These are phyloP conservation scores for Trichopria drosophilae DNA, from an alignment of 2,888 invertebrate species.

Conservation along the genomic window DNA sequence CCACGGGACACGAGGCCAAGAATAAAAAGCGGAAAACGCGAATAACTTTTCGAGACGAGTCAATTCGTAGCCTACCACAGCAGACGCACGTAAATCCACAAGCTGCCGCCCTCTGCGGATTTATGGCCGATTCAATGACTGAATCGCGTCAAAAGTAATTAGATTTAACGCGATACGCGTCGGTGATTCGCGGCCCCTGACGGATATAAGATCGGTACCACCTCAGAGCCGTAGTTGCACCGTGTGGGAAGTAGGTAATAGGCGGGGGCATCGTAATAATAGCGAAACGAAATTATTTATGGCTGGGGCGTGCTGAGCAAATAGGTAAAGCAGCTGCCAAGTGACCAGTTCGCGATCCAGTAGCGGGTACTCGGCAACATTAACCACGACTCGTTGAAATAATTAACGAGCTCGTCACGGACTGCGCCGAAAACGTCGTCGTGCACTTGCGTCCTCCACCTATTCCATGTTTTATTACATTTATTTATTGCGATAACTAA, in stretches of 20 bases:
- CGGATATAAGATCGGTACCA: too few relatives aligned
- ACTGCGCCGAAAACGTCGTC: conserved; percentile 15
- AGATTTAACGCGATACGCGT: conserved; percentile 41
- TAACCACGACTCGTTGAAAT: conserved; percentile 55
- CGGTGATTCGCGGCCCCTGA: conserved; percentile 36
- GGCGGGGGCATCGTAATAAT: conserved; percentile 50
- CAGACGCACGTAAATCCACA: too few relatives aligned
- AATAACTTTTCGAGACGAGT: too few relatives aligned
- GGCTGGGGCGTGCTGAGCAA: conserved; percentile 52
- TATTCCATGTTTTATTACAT: too few relatives aligned
- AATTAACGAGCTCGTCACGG: conserved; percentile 54
- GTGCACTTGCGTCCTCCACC: not conserved
- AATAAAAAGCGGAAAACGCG: too few relatives aligned
- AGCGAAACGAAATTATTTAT: conserved; percentile 56
- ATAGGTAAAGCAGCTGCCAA: conserved; percentile 56
- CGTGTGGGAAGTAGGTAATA: conserved; percentile 42
- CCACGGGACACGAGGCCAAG: too few relatives aligned
- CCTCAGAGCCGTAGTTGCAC: conserved; percentile 29
- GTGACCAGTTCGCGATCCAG: conserved; percentile 50
- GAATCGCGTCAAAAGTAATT: conserved; percentile 41
- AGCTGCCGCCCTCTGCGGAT: conserved; percentile 18
- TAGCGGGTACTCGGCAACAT: conserved; percentile 45
- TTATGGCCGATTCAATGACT: conserved; percentile 19
- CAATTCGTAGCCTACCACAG: too few relatives aligned
- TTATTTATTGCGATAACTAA: too few relatives aligned